Base-by-base conservation (phyloP, 2,113 vertebrate genomes). In the Eurystomus gularis region DNA sequence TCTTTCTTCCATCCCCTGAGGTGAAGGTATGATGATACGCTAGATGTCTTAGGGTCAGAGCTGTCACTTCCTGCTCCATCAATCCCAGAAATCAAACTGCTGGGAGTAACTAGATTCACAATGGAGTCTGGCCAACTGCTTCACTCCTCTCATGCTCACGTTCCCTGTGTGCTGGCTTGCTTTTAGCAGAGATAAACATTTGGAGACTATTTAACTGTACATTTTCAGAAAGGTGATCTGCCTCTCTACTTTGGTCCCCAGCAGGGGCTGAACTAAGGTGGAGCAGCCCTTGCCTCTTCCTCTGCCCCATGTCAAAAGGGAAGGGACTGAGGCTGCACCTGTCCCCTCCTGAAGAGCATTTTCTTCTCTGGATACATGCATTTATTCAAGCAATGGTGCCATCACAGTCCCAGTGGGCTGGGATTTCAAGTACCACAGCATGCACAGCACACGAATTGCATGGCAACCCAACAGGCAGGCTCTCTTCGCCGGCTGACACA, bases 11-110 rank as follows among this genome's bases (percentile, higher is more conserved):
- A 57, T 64, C 6, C 68, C 72, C 94, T 44, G 69, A 66, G 81
- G 83, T 84, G 73, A 95, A 96, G 61, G 70, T 84, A 33, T 86
- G 77, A 81, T 66, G 57, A 94, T 92, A 90, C 69, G 58, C 29
- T 48, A 37, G 46, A 39, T 68, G 44, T 78, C 69, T 83, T 78
- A 12, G 72, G 49, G 70, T 83, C 90, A 80, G 82, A 90, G 48
- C 57, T 77, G 70, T 68, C 77, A 86, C 24, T 31, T 92, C 81
- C 82, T 75, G 40, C 62, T 86, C 37, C 65, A 83, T 86, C 82
- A 86, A 84, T 90, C 35, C 54, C 25, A 83, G 48, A 86, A 95
- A 46, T 82, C 85, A 81, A 83, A 69, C 25, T 58, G 23, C 64
- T 75, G 17, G 42, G 62, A 80, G 72, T 28, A 77, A 88, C 54